phyloP scores from a whole-genome alignment of 2,888 invertebrate genomes.

The Sepioteuthis lessoniana region DNA sequence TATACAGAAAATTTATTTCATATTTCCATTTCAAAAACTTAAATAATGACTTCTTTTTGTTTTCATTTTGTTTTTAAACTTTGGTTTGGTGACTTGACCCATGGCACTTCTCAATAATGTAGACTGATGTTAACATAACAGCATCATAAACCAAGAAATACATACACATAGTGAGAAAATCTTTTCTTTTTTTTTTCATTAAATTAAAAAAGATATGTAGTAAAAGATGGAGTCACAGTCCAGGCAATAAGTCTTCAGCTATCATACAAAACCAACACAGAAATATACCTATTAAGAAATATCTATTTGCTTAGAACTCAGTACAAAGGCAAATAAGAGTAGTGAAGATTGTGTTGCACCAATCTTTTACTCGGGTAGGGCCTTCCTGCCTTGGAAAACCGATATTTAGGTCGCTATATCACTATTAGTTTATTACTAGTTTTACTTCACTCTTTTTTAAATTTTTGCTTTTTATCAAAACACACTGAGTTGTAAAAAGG shows the following conservation, averaged over 20 bases:
- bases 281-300: too few species aligned
- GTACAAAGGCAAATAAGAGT: too few species aligned
- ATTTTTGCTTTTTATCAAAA: too few species aligned
- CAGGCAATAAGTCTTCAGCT: neutral
- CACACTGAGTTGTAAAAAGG: too few species aligned
- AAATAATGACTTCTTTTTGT: neutral
- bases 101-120: neutral
- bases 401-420: too few species aligned
- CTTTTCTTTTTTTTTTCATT: neutral
- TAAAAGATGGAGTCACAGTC: neutral
- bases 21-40: neutral
- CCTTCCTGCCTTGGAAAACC: too few species aligned
- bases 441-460: too few species aligned
- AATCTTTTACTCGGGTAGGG: too few species aligned
- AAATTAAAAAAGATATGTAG: neutral
- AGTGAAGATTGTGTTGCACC: too few species aligned
- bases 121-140: neutral
- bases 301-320: too few species aligned
- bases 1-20: slow-evolving; percentile 24
- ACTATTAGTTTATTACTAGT: too few species aligned
- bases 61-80: neutral
- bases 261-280: too few species aligned
- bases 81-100: neutral
- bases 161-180: neutral
- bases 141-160: neutral